Evolutionary conservation across 2,113 vertebrate genomes (phyloP), one percentile per base, ranked within the genome.

Genomic region (Rhynchomys soricoides): DNA sequence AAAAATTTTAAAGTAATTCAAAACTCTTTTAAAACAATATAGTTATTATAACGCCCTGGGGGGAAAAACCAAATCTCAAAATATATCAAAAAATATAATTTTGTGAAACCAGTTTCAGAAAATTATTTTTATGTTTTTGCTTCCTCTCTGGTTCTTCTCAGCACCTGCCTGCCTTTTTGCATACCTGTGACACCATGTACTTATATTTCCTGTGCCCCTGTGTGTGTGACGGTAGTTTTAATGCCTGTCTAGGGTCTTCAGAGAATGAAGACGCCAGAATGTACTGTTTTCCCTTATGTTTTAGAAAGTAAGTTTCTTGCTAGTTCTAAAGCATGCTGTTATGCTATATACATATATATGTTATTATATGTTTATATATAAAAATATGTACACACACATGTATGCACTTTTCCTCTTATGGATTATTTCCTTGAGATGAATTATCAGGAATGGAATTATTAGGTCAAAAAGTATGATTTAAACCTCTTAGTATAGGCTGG

Each of bases 251-350:
- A 68, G 55, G 48, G 52, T n/a, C 50, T 57, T 83, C 71, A 89
- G 86, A 95, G 26, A 96, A 87, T n/a, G 43, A 64, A 90, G 43
- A 86, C 34, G 86, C 43, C 12, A 83, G 90, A 91, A 96, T 70
- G 26, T 50, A 70, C 19, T 37, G 19, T 26, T 15, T 87, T 93
- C 43, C 50, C 92, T 88, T 95, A 43, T 85, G 85, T 91, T 77
- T 40, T 85, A 12, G 57, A 94, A 90, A 91, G 78, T 78, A 26
- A 95, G 52, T 86, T 93, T 97, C 48, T 59, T 75, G 17, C n/a
- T 92, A 64, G 57, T 93, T 86, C 73, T 85, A 82, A 86, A 89
- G 62, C 68, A 94, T 43, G 45, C 57, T 70, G 5, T 34, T 92
- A 48, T 45, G 89, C 50, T 40, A 40, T 40, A 40, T 22, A 40